Evolutionary conservation across 2,888 invertebrate species (phyloP), one percentile per base, ranked within the genome.

Genomic region (Pyrocoelia pectoralis): DNA sequence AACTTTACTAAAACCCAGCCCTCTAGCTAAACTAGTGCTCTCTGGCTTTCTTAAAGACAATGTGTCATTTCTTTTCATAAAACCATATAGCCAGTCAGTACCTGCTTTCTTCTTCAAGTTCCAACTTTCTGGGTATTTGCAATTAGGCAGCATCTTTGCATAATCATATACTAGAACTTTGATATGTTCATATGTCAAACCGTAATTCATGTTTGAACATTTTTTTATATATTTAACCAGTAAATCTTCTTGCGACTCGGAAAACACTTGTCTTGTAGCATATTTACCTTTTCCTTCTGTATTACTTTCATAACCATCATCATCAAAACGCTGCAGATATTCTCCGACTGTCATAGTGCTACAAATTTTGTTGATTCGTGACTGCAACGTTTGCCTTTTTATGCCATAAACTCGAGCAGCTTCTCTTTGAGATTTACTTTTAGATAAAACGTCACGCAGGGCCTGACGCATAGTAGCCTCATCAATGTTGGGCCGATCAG

Each of bases 101-200:
- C 43, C 43, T 9, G 56, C 15, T 17, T 48, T 29, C 8, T 48
- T 43, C 17, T 12, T 12, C 28, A 15, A 0, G 14, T 48, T 43
- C 48, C 48, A 56, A 6, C 43, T 12, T 1, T 8, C 17, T n/a
- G 63, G 54, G 19, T 56, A 59, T 28, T 48, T 46, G 40, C 63
- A 52, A 58, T 38, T 40, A 38, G 41, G 66, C 41, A 59, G 46
- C 2, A 54, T 33, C n/a, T 40, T 41, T 14, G 61, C 67, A 64
- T 59, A 64, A 13, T 64, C 29, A 61, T 56, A 64, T 43, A 62
- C 66, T 28, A 66, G 12, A 1, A 15, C 53, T 43, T 57, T 33
- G 13, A 61, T 53, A 15, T 53, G 50, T 15, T n/a, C 15, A 48
- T 66, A 66, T 13, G 56, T 55, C 13, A 66, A 46, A 6, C 59